Evolutionary conservation across 2,888 invertebrate species (phyloP).

Genomic region (Dyspetes luteomarginatus): DNA sequence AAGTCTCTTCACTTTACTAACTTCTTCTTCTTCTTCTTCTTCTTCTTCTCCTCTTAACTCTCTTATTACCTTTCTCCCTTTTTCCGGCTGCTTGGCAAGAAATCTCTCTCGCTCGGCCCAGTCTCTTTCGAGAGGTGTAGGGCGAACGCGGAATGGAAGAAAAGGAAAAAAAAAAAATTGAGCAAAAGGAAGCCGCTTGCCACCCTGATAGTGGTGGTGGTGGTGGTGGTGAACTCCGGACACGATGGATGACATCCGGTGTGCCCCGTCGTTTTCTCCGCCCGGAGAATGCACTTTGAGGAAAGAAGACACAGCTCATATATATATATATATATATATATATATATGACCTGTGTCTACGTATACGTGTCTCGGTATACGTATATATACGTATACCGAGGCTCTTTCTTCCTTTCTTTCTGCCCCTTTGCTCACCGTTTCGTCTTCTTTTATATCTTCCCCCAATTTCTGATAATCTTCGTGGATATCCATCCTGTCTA

Average conservation of each 20-base stretch:
- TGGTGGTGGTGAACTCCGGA: slow-evolving; percentile 63
- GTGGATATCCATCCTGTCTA: background rate
- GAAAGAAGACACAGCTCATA: slow-evolving; percentile 58
- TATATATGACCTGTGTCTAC: too few species aligned
- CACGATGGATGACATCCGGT: slow-evolving; percentile 82
- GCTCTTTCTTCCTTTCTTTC: slow-evolving; percentile 44
- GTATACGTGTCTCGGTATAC: background rate
- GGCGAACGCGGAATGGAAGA: slow-evolving; percentile 63
- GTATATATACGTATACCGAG: slow-evolving; percentile 32
- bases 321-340: slow-evolving; percentile 25
- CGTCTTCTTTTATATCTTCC: slow-evolving; percentile 24
- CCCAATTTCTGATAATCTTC: slow-evolving; percentile 35
- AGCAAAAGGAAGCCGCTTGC: slow-evolving; percentile 73
- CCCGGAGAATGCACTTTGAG: slow-evolving; percentile 74
- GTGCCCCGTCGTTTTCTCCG: slow-evolving; percentile 69
- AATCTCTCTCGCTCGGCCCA: slow-evolving; percentile 21
- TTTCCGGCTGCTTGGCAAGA: slow-evolving; percentile 6
- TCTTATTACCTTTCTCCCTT: slow-evolving; percentile 54
- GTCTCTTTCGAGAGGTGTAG: slow-evolving; percentile 62
- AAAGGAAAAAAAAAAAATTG: slow-evolving; percentile 60
- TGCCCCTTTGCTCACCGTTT: slow-evolving; percentile 9
- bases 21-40: slow-evolving; percentile 33
- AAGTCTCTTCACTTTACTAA: slow-evolving; percentile 55
- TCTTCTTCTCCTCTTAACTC: slow-evolving; percentile 37
- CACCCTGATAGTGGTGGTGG: slow-evolving; percentile 39